Conservation (phyloP, 2,113 vertebrate genomes). For the Circaetus cinerascens region DNA sequence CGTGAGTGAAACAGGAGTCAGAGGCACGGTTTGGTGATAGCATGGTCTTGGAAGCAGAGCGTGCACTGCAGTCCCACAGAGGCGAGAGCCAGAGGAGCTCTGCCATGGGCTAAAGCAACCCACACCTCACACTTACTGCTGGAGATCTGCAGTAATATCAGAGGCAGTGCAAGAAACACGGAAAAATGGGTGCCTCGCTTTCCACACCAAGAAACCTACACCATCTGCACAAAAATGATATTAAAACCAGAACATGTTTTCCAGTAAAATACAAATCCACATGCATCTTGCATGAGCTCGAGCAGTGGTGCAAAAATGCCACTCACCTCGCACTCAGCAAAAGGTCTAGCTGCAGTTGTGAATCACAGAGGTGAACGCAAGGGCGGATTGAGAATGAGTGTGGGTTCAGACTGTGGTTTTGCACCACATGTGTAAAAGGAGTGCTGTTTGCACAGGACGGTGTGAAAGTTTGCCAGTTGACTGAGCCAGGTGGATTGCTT, state of each 20-base stretch:
- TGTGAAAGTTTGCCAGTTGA: not conserved
- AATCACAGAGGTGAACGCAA: not conserved
- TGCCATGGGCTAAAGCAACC: not conserved
- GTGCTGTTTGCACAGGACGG: not conserved
- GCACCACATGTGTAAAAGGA: not conserved
- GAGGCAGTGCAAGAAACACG: not conserved
- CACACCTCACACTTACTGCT: not conserved
- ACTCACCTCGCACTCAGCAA: not conserved
- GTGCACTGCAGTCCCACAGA: not conserved
- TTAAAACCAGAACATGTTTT: not conserved
- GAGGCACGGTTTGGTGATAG: not conserved
- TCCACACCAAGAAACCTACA: not conserved
- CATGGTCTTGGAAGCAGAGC: not conserved
- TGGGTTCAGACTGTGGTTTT: not conserved
- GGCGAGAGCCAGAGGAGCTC: not conserved
- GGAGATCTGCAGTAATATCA: not conserved
- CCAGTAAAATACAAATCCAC: not conserved
- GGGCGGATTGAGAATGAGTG: not conserved
- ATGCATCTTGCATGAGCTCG: fast-evolving
- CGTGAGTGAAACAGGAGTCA: not conserved
- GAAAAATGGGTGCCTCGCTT: not conserved
- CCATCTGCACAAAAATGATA: not conserved
- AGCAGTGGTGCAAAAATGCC: not conserved
- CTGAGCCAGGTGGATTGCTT: not conserved
- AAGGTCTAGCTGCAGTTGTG: not conserved